Base-by-base conservation (phyloP, 2,888 invertebrate genomes). In the Plusia festucae region DNA sequence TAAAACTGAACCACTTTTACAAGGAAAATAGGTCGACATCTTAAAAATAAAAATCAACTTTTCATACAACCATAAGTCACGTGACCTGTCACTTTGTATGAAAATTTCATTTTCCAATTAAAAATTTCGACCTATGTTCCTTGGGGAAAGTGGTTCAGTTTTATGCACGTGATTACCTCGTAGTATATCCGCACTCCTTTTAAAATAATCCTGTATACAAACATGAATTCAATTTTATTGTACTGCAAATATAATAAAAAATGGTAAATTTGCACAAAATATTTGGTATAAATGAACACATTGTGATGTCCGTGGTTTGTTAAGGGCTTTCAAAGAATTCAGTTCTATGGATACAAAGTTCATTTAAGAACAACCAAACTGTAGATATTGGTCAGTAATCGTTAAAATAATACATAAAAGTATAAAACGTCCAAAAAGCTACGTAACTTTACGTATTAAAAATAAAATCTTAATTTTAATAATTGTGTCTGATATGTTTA, bases 251-350 rank as follows among this genome's bases (percentile, higher is more conserved):
- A 82, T 82, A 84, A 81, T 79, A 75, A 84, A 86, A 85, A 82
- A 81, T 80, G 83, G 86, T 86, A 81, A 85, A 83, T 77, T 88
- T 88, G 88, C 89, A 88, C 83, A 85, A 83, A 87, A 87, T 90
- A 92, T 93, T 94, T 94, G 93, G 93, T 93, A 90, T 88, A 84
- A 87, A 84, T 92, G 93, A 93, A 94, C 93, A 93, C 93, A 93
- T 91, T 91, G 92, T 91, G 93, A 93, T 93, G 92, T 88, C 82
- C 78, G 78, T 81, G 80, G 69, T 70, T 76, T 76, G 60, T 73
- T 68, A 70, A 63, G 70, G 56, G 65, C 68, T 53, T 70, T 13
- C 44, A 79, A 82, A 75, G 71, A 60, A 70, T 70, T 65, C 59
- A 60, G 34, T 44, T 59, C 27, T 59, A 63, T 65, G 59, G 22